Evolutionary conservation across 2,113 vertebrate genomes (phyloP).

Genomic region (Sorex fumeus): DNA sequence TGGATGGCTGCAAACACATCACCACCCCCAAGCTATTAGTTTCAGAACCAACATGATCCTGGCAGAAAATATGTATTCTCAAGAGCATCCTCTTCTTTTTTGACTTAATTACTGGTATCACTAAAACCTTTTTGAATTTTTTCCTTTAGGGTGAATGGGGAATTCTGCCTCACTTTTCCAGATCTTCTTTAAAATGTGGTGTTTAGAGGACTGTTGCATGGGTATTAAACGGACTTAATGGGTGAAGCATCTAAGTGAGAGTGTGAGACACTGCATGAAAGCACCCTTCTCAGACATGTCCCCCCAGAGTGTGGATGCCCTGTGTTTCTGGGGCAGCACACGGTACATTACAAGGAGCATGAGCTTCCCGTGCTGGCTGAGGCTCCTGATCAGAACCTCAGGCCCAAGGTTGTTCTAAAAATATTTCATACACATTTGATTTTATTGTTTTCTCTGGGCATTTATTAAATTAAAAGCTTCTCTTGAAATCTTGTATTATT

Average conservation of each 20-base stretch:
- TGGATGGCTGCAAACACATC: not conserved
- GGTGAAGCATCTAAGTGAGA: not conserved
- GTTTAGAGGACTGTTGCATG: not conserved
- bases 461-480: conserved; percentile 54
- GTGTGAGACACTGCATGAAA: not conserved
- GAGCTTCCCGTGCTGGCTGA: not conserved
- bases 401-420: not conserved
- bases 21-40: not conserved
- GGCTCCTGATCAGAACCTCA: not conserved
- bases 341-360: no score
- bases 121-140: not conserved
- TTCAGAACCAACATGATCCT: not conserved
- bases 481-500: conserved; percentile 41
- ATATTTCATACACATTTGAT: conserved; percentile 37
- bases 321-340: no score
- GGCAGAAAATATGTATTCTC: not conserved
- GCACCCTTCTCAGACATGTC: not conserved
- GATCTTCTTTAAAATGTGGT: not conserved
- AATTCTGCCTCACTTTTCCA: not conserved
- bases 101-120: not conserved
- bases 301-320: no score
- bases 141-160: no score
- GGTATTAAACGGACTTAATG: not conserved
- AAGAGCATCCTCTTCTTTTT: fast-evolving
- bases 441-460: conserved; percentile 27